These are phyloP conservation scores for Anguilla anguilla DNA, from an alignment of 2,797 vertebrate species.

Conservation along the genomic window DNA sequence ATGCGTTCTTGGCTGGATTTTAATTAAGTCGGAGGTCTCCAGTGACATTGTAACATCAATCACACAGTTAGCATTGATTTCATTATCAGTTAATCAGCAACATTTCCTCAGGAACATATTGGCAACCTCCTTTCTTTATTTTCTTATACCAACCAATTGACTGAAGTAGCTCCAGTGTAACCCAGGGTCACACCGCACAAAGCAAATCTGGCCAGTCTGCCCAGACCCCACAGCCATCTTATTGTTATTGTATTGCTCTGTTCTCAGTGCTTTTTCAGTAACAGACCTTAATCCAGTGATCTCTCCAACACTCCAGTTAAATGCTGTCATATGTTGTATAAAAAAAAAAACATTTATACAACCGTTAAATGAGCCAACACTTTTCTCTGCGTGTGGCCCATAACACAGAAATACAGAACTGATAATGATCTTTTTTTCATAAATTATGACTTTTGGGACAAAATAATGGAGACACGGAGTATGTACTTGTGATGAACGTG, in stretches of 20 bases:
- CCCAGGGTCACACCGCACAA: neutral
- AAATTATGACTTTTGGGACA: neutral
- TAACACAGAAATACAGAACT: neutral
- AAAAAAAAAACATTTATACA: neutral
- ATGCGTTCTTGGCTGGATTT: neutral
- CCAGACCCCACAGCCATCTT: neutral
- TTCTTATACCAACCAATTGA: slow-evolving; percentile 8
- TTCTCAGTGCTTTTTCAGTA: neutral
- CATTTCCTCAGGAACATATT: slow-evolving; percentile 25
- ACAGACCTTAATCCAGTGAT: neutral
- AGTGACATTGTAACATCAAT: slow-evolving; percentile 17
- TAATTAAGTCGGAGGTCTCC: slow-evolving; percentile 22
- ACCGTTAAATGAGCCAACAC: neutral
- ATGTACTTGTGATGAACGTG: neutral
- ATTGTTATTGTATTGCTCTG: neutral
- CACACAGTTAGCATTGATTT: slow-evolving; percentile 23
- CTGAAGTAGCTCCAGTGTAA: neutral
- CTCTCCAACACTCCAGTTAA: neutral
- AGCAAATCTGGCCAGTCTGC: neutral
- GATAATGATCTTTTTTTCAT: neutral
- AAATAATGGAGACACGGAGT: neutral
- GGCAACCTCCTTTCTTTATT: neutral
- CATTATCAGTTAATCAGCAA: slow-evolving; percentile 23
- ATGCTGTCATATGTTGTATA: neutral
- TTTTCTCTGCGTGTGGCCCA: neutral